These are phyloP conservation scores for Poeciliopsis retropinna DNA, from an alignment of 2,113 vertebrate genomes.

Conservation along the genomic window DNA sequence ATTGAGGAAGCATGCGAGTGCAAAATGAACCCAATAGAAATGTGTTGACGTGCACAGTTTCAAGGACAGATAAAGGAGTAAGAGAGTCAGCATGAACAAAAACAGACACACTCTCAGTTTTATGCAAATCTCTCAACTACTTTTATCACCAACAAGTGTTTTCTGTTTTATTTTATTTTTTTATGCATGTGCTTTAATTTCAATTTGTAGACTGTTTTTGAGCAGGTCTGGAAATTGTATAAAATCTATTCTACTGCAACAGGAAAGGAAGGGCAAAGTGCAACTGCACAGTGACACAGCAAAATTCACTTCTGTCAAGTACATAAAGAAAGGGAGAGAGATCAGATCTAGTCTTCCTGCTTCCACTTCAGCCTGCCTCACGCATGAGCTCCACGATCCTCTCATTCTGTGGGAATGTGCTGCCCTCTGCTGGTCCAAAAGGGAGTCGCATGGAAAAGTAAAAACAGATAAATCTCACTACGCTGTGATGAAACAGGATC, in stretches of 20 bases:
- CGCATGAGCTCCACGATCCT: neutral
- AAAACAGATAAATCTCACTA: neutral
- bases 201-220: neutral
- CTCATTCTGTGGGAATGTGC: constrained; percentile 34
- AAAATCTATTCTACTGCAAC: neutral
- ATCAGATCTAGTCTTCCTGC: neutral
- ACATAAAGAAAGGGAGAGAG: neutral
- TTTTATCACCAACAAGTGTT: neutral
- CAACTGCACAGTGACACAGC: constrained; percentile 64
- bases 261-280: constrained; percentile 47
- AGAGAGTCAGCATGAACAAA: neutral
- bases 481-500: neutral
- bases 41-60: neutral
- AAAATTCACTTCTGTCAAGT: constrained; percentile 17
- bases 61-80: neutral
- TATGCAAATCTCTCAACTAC: neutral
- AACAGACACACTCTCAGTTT: neutral
- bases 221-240: neutral
- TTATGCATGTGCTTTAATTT: neutral
- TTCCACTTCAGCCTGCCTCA: neutral
- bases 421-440: constrained; percentile 68
- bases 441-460: constrained; percentile 9
- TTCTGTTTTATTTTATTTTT: neutral
- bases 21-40: neutral
- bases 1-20: neutral